A percentile compares a stretch with the other conserved stretches of the same genome.
phyloP scores from a whole-genome alignment of 2,797 vertebrate genomes.

The Chelon labrosus region DNA sequence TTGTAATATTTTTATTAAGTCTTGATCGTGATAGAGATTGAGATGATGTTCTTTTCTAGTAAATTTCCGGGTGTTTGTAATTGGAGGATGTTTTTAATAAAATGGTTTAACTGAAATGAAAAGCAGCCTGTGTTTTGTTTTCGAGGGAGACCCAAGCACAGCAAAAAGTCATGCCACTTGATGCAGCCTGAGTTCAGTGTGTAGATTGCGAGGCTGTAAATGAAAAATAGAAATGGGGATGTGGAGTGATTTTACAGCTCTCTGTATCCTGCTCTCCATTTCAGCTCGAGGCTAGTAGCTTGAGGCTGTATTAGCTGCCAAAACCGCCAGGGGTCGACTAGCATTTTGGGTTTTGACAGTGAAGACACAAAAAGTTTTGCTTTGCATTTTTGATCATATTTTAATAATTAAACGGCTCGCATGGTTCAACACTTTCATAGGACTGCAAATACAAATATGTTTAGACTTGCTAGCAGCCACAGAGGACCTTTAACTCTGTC shows the following conservation, averaged over 20 bases:
- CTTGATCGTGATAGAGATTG: slow-evolving; percentile 65
- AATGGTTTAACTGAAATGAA: slow-evolving; percentile 58
- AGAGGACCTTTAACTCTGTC: slow-evolving; percentile 13
- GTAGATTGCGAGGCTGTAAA: too few species aligned
- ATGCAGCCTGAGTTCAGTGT: too few species aligned
- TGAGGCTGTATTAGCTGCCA: too few species aligned
- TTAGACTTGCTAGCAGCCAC: not conserved
- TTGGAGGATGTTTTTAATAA: slow-evolving; percentile 88
- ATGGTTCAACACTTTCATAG: too few species aligned
- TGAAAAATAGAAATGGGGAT: too few species aligned
- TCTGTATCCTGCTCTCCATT: not conserved
- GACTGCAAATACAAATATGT: too few species aligned
- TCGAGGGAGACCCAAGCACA: not conserved
- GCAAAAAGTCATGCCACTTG: not conserved
- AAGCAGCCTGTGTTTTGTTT: not conserved
- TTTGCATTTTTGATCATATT: too few species aligned
- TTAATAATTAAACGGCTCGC: too few species aligned
- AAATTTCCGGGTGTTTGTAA: slow-evolving; percentile 84
- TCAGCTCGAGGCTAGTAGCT: not conserved
- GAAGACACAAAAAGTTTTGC: not conserved
- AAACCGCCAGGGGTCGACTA: not conserved
- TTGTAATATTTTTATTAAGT: slow-evolving; percentile 82
- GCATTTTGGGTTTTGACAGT: not conserved
- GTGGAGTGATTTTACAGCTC: not conserved
- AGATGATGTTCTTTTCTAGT: slow-evolving; percentile 75